These are phyloP conservation scores for Pheosia gnoma DNA, from an alignment of 2,888 invertebrate genomes.

Conservation along the genomic window DNA sequence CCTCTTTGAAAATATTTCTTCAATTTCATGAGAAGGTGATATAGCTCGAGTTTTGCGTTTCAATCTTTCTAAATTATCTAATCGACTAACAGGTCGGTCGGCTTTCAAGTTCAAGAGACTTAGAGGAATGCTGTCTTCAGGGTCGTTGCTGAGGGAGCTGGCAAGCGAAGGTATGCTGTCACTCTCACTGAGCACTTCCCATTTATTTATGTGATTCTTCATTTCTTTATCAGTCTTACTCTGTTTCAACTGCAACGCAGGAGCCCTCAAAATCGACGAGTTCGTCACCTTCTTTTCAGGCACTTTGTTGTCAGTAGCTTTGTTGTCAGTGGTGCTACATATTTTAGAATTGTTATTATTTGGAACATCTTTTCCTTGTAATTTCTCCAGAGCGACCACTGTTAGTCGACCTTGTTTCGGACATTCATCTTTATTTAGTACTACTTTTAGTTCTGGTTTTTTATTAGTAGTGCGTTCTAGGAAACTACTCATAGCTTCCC, in stretches of 20 bases:
- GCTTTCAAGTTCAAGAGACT: conserved; percentile 76
- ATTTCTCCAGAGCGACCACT: conserved; percentile 85
- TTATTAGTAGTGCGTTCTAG: conserved; percentile 84
- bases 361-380: conserved; percentile 78
- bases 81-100: conserved; percentile 57
- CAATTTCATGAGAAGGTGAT: conserved; percentile 85
- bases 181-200: conserved; percentile 85
- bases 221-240: conserved; percentile 70
- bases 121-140: conserved; percentile 85
- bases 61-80: conserved; percentile 71
- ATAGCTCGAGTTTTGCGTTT: conserved; percentile 83
- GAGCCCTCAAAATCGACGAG: conserved; percentile 73
- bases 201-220: conserved; percentile 77
- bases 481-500: conserved; percentile 87
- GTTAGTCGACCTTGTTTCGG: conserved; percentile 83
- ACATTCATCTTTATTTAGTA: conserved; percentile 79
- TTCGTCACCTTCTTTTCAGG: conserved; percentile 58
- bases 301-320: conserved; percentile 32
- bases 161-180: conserved; percentile 83
- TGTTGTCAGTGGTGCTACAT: conserved; percentile 38
- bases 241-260: conserved; percentile 72
- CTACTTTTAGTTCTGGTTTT: conserved; percentile 75
- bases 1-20: conserved; percentile 78
- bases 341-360: conserved; percentile 55
- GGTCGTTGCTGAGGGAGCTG: conserved; percentile 78